phyloP scores from a whole-genome alignment of 2,113 vertebrate genomes.

The Callipepla californica region DNA sequence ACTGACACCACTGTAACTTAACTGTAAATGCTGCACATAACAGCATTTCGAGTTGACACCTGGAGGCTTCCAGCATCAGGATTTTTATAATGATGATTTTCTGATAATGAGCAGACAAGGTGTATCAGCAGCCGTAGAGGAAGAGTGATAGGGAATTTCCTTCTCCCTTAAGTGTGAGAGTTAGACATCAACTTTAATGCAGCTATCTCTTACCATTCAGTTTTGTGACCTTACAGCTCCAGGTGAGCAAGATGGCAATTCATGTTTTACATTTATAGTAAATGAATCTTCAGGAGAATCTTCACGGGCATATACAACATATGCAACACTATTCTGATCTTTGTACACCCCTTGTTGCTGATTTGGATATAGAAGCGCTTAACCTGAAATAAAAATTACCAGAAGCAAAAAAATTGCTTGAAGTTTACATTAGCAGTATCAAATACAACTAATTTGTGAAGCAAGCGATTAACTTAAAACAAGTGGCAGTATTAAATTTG shows the following conservation, averaged over 20 bases:
- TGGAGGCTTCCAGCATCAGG: neutral
- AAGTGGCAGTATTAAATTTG: neutral
- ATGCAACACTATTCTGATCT: fast-evolving
- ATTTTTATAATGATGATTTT: no score
- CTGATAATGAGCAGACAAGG: no score
- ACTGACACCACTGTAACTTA: neutral
- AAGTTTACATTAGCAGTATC: neutral
- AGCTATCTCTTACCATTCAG: neutral
- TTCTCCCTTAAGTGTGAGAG: neutral
- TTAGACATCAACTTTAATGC: neutral
- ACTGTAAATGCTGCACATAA: neutral
- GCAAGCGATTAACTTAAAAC: neutral
- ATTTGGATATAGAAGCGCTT: neutral
- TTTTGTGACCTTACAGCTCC: neutral
- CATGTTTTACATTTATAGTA: neutral
- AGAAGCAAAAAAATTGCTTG: neutral
- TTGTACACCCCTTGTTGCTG: neutral
- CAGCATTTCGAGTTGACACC: fast-evolving
- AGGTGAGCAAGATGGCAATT: neutral
- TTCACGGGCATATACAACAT: neutral
- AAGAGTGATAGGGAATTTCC: neutral
- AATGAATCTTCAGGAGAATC: neutral
- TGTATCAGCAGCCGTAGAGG: neutral
- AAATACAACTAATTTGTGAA: neutral
- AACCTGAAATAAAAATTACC: neutral